Evolutionary conservation across 2,888 invertebrate genomes (phyloP).

Genomic region (Zootermopsis nevadensis): DNA sequence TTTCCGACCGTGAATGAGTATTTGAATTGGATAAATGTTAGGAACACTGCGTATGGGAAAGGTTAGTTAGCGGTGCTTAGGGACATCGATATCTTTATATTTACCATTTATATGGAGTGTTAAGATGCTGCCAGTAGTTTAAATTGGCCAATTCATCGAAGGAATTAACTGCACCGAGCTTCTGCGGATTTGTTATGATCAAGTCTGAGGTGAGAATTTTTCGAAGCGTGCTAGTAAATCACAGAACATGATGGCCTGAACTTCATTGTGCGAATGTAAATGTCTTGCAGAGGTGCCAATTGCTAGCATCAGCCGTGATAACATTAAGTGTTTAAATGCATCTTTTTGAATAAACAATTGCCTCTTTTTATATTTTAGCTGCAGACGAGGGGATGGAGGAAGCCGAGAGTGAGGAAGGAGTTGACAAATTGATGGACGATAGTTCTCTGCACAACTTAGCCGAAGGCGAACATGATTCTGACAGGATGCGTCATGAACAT

Average conservation of each 20-base stretch:
- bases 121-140: too few species aligned
- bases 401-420: constrained; percentile 25
- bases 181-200: too few species aligned
- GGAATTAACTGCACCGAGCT: too few species aligned
- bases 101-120: too few species aligned
- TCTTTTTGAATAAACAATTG: neutral
- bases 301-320: too few species aligned
- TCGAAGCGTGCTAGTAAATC: too few species aligned
- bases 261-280: neutral
- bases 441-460: constrained; percentile 54
- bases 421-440: constrained; percentile 55
- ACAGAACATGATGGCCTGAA: neutral
- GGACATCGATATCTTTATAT: too few species aligned
- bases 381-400: neutral
- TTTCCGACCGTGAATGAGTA: neutral
- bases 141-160: too few species aligned
- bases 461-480: constrained; percentile 57
- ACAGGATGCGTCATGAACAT: constrained; percentile 53
- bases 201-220: too few species aligned
- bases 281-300: neutral
- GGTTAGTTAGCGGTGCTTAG: too few species aligned
- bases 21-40: too few species aligned
- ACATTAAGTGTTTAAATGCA: neutral
- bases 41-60: too few species aligned
- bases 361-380: neutral